phyloP scores from a whole-genome alignment of 2,888 invertebrate genomes.

The Papilio elwesi region DNA sequence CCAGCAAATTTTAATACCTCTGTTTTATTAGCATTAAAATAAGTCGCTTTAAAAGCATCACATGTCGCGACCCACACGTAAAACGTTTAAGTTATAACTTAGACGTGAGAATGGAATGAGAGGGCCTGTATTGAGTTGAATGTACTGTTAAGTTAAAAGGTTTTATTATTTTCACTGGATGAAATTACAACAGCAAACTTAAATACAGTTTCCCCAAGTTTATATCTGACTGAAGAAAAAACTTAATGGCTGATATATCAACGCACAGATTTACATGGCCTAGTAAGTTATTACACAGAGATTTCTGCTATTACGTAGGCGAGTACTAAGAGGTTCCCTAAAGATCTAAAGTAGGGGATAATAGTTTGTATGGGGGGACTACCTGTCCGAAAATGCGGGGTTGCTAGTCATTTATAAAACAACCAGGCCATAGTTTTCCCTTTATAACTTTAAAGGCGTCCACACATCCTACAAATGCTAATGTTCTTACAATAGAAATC shows the following conservation, averaged over 20 bases:
- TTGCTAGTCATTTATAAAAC: too few relatives aligned
- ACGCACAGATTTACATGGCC: too few relatives aligned
- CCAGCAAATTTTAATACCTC: background rate
- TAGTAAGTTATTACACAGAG: too few relatives aligned
- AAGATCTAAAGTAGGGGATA: too few relatives aligned
- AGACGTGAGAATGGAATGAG: conserved; percentile 12
- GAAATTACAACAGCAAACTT: conserved; percentile 2
- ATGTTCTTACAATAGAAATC: too few relatives aligned
- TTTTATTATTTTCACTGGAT: conserved; percentile 9
- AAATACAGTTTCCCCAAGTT: background rate
- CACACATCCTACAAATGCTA: too few relatives aligned
- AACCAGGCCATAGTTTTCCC: too few relatives aligned
- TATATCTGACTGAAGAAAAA: background rate
- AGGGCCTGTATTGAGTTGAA: conserved; percentile 11
- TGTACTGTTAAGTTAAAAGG: conserved; percentile 12
- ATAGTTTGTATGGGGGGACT: too few relatives aligned
- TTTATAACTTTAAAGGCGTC: too few relatives aligned
- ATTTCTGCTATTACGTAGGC: too few relatives aligned
- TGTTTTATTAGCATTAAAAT: conserved; percentile 5
- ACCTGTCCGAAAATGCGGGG: too few relatives aligned
- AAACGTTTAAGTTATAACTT: conserved; percentile 17
- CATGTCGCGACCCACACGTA: conserved; percentile 20
- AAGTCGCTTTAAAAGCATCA: conserved; percentile 15
- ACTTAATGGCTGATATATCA: background rate
- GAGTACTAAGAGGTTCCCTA: too few relatives aligned